These are phyloP conservation scores for Albula goreensis DNA, from an alignment of 2,113 vertebrate species.

Conservation along the genomic window DNA sequence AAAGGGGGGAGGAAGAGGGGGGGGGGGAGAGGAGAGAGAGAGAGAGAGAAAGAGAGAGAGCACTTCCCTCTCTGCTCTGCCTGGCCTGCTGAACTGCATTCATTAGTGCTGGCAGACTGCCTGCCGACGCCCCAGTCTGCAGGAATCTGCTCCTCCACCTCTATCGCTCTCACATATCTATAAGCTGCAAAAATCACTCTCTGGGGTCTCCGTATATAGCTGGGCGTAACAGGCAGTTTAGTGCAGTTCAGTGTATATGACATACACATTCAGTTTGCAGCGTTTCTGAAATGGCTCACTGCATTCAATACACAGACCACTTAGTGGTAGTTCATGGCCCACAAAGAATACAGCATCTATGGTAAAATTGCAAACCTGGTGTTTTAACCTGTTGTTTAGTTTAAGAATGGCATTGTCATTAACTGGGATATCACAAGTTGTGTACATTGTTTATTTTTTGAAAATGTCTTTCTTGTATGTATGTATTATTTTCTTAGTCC, in stretches of 20 bases:
- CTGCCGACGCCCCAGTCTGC: conserved; percentile 3
- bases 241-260: background rate
- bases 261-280: too few species aligned
- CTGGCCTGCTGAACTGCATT: conserved; percentile 3
- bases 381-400: too few species aligned
- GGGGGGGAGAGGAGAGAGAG: background rate
- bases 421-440: too few species aligned
- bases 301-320: too few species aligned
- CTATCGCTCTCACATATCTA: background rate
- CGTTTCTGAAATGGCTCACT: too few species aligned
- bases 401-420: too few species aligned
- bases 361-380: too few species aligned
- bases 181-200: background rate
- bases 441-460: too few species aligned
- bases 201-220: background rate
- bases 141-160: background rate
- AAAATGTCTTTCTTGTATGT: too few species aligned
- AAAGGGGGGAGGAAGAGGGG: background rate
- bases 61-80: background rate
- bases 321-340: too few species aligned
- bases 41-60: background rate
- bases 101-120: background rate
- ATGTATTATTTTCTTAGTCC: too few species aligned
- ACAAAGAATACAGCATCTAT: too few species aligned
- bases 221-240: background rate